phyloP scores from a whole-genome alignment of 2,113 vertebrate genomes.

The human region GRCh38 chr6:51758501-51759000 shows the following conservation, averaged over 20 bases:
- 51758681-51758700: conserved; percentile 14
- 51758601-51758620: conserved; percentile 44
- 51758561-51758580: neutral
- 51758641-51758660: conserved; percentile 25
- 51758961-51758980: neutral
- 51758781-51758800: neutral
- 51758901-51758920: conserved; percentile 5
- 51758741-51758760: conserved; percentile 9
- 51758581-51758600: conserved; percentile 40
- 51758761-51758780: conserved; percentile 14
- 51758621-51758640: neutral
- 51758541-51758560: neutral
- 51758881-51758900: neutral
- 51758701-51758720: conserved; percentile 33
- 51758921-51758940: neutral
- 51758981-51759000: neutral
- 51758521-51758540: neutral
- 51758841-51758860: neutral
- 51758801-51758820: neutral
- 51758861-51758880: neutral
- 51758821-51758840: too few relatives aligned
- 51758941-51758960: neutral
- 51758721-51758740: conserved; percentile 38
- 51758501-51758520: neutral
- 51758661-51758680: conserved; percentile 25